Evolutionary conservation across 2,888 invertebrate genomes (phyloP).

Genomic region (Scaptomyza parva): DNA sequence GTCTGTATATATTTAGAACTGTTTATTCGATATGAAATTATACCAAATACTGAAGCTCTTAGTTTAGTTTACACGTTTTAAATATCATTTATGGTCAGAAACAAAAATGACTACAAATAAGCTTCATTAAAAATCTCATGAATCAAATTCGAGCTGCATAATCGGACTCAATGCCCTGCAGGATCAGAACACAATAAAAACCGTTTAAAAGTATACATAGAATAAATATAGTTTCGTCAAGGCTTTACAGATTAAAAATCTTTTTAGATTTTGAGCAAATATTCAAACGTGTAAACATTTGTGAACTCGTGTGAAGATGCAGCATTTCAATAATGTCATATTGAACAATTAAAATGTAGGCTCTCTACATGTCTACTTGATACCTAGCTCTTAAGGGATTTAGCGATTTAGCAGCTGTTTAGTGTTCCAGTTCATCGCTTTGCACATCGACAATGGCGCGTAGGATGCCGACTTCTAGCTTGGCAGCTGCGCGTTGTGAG

Average conservation of each 20-base stretch:
- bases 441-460: slow-evolving; percentile 84
- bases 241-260: neutral
- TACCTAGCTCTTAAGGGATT: slow-evolving; percentile 24
- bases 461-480: slow-evolving; percentile 82
- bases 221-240: too few relatives aligned
- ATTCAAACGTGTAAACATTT: slow-evolving; percentile 4
- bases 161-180: too few relatives aligned
- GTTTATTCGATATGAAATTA: neutral
- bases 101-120: too few relatives aligned
- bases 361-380: slow-evolving; percentile 24
- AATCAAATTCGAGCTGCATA: neutral
- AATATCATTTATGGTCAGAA: neutral
- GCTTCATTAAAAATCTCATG: too few relatives aligned
- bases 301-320: slow-evolving; percentile 24
- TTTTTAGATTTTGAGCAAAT: neutral
- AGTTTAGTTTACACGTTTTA: neutral
- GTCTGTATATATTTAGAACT: neutral
- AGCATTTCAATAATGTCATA: slow-evolving; percentile 16
- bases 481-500: slow-evolving; percentile 77
- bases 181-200: neutral
- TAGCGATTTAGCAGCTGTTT: slow-evolving; percentile 18
- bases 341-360: slow-evolving; percentile 21
- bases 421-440: slow-evolving; percentile 81
- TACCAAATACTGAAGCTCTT: neutral
- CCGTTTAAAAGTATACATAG: neutral